Evolutionary conservation across 2,797 vertebrate genomes (phyloP).

Genomic region (Nasua narica): DNA sequence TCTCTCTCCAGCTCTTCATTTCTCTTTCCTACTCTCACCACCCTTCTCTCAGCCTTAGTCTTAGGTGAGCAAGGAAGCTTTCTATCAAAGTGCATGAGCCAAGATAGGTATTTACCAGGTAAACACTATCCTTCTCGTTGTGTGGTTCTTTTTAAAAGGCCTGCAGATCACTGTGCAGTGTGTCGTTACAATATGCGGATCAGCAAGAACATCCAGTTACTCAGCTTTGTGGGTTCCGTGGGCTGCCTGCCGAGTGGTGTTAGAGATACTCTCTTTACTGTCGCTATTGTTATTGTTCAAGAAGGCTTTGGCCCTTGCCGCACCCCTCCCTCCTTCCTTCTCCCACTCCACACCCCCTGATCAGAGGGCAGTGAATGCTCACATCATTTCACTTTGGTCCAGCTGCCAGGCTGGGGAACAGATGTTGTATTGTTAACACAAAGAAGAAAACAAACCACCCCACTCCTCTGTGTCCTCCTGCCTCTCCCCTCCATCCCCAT

Average conservation of each 20-base stretch:
- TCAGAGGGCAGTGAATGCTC: conserved; percentile 78
- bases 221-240: neutral
- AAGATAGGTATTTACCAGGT: conserved; percentile 44
- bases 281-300: conserved; percentile 49
- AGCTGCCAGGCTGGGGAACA: conserved; percentile 83
- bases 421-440: conserved; percentile 84
- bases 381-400: conserved; percentile 77
- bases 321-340: conserved; percentile 44
- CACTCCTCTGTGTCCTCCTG: neutral
- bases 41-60: neutral
- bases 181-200: neutral
- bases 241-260: neutral
- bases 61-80: conserved; percentile 40
- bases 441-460: conserved; percentile 68
- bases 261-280: conserved; percentile 21
- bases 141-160: neutral
- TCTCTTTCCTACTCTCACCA: neutral
- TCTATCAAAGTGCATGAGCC: conserved; percentile 23
- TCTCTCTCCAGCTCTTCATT: neutral
- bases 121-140: conserved; percentile 50
- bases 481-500: neutral
- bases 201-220: neutral
- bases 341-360: conserved; percentile 44
- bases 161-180: neutral
- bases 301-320: conserved; percentile 39